Conservation (phyloP, 2,797 vertebrate genomes). For the Esox masquinongy region DNA sequence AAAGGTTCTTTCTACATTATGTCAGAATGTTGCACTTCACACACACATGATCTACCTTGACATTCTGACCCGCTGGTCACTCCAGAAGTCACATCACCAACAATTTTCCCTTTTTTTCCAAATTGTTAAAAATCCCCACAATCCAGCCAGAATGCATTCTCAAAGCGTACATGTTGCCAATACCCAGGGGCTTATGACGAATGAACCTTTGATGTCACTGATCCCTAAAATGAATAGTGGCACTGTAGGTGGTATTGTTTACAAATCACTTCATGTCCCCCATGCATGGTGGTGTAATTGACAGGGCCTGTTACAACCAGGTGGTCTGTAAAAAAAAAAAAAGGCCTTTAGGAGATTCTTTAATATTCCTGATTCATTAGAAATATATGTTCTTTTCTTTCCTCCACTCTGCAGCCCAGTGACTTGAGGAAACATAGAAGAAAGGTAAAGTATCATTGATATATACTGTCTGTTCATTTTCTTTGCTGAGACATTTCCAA, state of each 20-base stretch:
- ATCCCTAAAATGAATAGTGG: conserved; percentile 37
- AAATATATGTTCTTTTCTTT: conserved; percentile 12
- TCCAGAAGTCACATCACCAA: conserved; percentile 33
- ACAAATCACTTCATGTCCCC: conserved; percentile 21
- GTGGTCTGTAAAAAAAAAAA: conserved; percentile 12
- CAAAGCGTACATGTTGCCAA: conserved; percentile 17
- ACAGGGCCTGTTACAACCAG: conserved; percentile 15
- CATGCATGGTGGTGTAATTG: conserved; percentile 23
- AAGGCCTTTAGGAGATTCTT: conserved; percentile 10
- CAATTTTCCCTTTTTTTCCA: not conserved
- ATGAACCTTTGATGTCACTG: conserved; percentile 42
- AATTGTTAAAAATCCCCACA: conserved; percentile 28
- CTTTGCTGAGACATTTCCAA: not conserved
- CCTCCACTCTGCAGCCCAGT: conserved; percentile 83
- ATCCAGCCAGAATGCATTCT: not conserved
- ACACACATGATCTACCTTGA: not conserved
- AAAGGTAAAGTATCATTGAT: conserved; percentile 80
- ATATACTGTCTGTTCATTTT: not conserved
- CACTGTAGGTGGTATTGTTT: conserved; percentile 16
- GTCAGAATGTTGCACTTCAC: not conserved
- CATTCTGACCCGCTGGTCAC: conserved; percentile 22
- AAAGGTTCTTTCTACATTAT: not conserved
- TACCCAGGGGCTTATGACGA: conserved; percentile 17
- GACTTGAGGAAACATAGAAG: conserved; percentile 97
- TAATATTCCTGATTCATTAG: not conserved